Conservation (phyloP, 2,113 vertebrate genomes). For the Ardeotis arabs region DNA sequence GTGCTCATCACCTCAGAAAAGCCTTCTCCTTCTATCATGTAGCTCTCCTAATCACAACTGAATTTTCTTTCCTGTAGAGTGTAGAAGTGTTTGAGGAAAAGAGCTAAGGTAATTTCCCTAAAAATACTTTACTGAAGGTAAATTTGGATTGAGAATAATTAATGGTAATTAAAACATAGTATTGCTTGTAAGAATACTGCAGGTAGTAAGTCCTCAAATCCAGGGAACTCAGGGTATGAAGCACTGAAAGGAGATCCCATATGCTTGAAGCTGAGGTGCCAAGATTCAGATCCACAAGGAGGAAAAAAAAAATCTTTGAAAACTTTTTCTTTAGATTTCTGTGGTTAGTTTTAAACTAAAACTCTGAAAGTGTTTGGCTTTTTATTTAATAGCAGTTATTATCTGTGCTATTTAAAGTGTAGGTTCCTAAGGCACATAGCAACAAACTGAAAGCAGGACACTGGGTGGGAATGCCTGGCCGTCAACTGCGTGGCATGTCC, state of each 20-base stretch:
- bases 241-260: background rate
- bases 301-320: background rate
- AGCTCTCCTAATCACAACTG: background rate
- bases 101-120: background rate
- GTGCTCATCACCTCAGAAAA: background rate
- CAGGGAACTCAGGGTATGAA: background rate
- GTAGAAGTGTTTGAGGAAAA: background rate
- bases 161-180: background rate
- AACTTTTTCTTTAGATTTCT: background rate
- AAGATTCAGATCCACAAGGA: background rate
- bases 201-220: background rate
- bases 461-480: background rate
- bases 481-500: background rate
- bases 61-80: background rate
- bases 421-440: background rate
- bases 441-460: background rate
- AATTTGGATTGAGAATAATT: background rate
- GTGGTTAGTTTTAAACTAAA: background rate
- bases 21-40: accelerated
- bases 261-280: background rate
- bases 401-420: background rate
- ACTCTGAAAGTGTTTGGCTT: background rate
- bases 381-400: background rate
- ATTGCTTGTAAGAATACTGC: background rate
- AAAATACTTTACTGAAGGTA: background rate